Percentiles rank a stretch among this genome's conserved stretches.
These are phyloP conservation scores for Odontothrips loti DNA, from an alignment of 2,888 invertebrate species.

Conservation along the genomic window DNA sequence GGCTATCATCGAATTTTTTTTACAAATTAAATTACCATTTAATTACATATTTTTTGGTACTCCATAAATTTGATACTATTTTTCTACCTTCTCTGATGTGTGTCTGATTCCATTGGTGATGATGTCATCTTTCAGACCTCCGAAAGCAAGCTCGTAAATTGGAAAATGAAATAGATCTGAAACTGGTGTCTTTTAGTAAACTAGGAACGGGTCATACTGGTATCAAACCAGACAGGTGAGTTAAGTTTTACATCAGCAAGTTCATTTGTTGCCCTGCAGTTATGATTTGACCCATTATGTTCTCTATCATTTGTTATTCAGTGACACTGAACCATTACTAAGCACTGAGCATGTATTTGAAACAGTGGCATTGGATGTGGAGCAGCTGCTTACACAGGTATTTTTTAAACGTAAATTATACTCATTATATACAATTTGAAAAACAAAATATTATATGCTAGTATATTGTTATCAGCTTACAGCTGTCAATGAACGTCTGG, in stretches of 20 bases:
- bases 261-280: neutral
- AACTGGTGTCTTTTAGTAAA: slow-evolving; percentile 92
- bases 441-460: slow-evolving; percentile 1
- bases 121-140: slow-evolving; percentile 59
- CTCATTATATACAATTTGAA: neutral
- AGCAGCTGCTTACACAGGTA: slow-evolving; percentile 78
- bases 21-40: neutral
- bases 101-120: neutral
- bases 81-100: no score
- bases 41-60: neutral
- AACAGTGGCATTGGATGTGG: slow-evolving; percentile 86
- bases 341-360: slow-evolving; percentile 89
- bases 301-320: slow-evolving; percentile 38
- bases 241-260: neutral
- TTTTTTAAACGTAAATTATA: slow-evolving; percentile 30
- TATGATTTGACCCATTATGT: slow-evolving; percentile 20
- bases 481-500: slow-evolving; percentile 82
- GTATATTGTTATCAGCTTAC: slow-evolving; percentile 35
- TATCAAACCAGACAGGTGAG: slow-evolving; percentile 39
- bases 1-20: no score
- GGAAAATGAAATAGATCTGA: slow-evolving; percentile 95
- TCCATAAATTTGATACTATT: neutral
- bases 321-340: slow-evolving; percentile 77
- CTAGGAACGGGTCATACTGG: slow-evolving; percentile 63
- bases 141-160: slow-evolving; percentile 87